Conservation (phyloP, 2,888 invertebrate species). For the Xestia rhomboidea region DNA sequence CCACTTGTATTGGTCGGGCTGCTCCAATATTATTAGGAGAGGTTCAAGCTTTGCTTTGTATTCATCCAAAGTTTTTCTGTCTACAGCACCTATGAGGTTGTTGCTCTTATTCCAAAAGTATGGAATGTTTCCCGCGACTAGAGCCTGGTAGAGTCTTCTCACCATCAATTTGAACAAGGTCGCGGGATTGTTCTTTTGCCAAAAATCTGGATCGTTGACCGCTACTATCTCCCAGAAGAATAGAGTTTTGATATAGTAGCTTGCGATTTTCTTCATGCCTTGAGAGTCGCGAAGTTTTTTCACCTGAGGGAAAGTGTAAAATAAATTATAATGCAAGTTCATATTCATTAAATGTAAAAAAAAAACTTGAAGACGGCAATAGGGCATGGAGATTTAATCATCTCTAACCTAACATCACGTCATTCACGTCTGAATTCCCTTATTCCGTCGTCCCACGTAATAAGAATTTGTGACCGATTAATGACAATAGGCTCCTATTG, state of each 20-base stretch:
- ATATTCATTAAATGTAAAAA: too few species aligned
- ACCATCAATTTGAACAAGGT: constrained; percentile 84
- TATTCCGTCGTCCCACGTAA: neutral
- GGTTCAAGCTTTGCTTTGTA: constrained; percentile 75
- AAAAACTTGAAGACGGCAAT: neutral
- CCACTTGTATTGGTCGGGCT: constrained; percentile 71
- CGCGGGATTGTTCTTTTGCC: constrained; percentile 74
- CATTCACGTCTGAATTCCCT: neutral
- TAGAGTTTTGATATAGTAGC: constrained; percentile 91
- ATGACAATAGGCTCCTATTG: too few species aligned
- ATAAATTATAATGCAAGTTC: neutral
- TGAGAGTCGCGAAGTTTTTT: constrained; percentile 89
- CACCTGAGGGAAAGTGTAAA: constrained; percentile 71
- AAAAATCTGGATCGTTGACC: constrained; percentile 72
- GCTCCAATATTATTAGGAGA: constrained; percentile 72
- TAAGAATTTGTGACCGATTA: too few species aligned
- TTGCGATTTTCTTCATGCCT: constrained; percentile 85
- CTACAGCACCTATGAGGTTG: constrained; percentile 82
- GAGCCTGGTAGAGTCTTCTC: constrained; percentile 76
- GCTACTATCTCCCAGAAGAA: constrained; percentile 83
- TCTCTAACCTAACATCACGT: neutral
- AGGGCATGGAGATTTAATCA: neutral
- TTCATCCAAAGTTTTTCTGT: constrained; percentile 57
- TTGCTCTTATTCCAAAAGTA: constrained; percentile 88
- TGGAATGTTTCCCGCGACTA: constrained; percentile 74